Conservation (phyloP, 2,888 invertebrate genomes). For the Beris morrisii region DNA sequence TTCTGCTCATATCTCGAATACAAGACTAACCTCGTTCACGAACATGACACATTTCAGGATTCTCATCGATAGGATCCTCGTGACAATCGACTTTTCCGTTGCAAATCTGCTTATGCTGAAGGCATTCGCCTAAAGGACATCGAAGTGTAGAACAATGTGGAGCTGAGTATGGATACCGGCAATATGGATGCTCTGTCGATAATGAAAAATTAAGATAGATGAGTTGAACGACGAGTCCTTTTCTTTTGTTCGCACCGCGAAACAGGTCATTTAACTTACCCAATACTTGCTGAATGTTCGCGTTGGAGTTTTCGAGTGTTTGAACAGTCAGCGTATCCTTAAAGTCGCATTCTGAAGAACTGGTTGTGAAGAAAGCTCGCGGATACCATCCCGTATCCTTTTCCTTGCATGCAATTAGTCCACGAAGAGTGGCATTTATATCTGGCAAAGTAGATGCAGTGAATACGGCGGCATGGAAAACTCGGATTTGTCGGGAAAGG, state of each 20-base stretch:
- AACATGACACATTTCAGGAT: constrained; percentile 45
- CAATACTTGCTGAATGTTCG: constrained; percentile 47
- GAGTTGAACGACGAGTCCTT: not conserved
- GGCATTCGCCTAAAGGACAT: constrained; percentile 71
- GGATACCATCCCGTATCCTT: constrained; percentile 69
- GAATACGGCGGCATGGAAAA: constrained; percentile 21
- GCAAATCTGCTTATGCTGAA: constrained; percentile 63
- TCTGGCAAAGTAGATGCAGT: constrained; percentile 19
- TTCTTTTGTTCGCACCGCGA: not conserved
- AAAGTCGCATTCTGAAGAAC: constrained; percentile 57
- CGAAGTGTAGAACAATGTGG: constrained; percentile 62
- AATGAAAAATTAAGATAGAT: not conserved
- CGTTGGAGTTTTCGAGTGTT: constrained; percentile 45
- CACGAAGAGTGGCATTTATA: constrained; percentile 62
- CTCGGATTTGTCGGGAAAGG: too few species aligned
- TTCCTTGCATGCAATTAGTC: constrained; percentile 69
- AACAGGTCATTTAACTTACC: constrained; percentile 43
- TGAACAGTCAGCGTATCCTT: constrained; percentile 43
- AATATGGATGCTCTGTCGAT: constrained; percentile 46
- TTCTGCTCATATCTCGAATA: constrained; percentile 4
- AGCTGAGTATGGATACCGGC: constrained; percentile 39
- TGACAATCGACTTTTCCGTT: constrained; percentile 70
- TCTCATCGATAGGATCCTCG: constrained; percentile 68
- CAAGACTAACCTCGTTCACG: not conserved
- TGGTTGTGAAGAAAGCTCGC: constrained; percentile 66